Conservation (phyloP, 2,113 vertebrate genomes). For the Aphelocoma coerulescens region DNA sequence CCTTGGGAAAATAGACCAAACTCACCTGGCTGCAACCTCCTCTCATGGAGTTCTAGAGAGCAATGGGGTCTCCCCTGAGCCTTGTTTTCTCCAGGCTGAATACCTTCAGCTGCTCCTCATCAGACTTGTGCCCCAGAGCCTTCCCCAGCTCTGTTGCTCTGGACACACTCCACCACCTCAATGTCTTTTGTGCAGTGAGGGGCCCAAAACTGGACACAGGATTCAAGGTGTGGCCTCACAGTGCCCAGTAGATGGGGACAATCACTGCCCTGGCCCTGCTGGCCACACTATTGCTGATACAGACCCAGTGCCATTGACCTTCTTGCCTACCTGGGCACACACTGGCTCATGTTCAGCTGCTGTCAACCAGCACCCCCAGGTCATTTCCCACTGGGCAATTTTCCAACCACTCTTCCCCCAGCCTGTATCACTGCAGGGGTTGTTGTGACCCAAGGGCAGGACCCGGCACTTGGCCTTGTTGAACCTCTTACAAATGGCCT, state of each 20-base stretch:
- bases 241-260: background rate
- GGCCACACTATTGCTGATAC: background rate
- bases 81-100: background rate
- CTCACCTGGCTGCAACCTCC: too few relatives aligned
- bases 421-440: background rate
- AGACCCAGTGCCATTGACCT: background rate
- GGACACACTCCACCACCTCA: accelerated
- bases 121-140: background rate
- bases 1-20: background rate
- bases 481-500: background rate
- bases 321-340: background rate
- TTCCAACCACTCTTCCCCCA: background rate
- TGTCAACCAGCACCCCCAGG: background rate
- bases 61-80: background rate
- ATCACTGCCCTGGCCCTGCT: background rate
- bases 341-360: accelerated
- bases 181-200: background rate
- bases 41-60: background rate
- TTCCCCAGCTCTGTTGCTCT: background rate
- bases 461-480: background rate
- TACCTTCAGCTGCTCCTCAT: background rate
- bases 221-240: background rate
- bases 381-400: background rate
- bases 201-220: background rate
- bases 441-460: background rate